Percentiles rank a stretch among this genome's conserved stretches.
phyloP scores from a whole-genome alignment of 2,888 invertebrate genomes.

The Volucella zonaria region DNA sequence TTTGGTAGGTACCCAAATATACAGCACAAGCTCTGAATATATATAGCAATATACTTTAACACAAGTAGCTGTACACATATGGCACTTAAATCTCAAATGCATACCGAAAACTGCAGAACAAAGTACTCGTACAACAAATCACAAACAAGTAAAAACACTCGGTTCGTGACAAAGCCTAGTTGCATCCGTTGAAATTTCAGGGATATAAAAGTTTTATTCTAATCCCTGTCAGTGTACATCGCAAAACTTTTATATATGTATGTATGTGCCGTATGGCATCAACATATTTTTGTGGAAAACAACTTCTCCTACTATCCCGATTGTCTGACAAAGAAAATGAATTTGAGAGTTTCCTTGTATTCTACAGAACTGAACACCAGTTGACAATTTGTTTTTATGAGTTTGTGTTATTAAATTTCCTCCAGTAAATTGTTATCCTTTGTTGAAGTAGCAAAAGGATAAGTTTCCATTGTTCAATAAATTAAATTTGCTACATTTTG shows the following conservation, averaged over 20 bases:
- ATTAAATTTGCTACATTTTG: too few species aligned
- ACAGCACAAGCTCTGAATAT: too few species aligned
- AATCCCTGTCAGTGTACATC: neutral
- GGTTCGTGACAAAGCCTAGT: neutral
- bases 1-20: too few species aligned
- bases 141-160: too few species aligned
- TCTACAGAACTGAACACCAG: neutral
- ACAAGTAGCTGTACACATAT: too few species aligned
- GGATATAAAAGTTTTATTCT: neutral
- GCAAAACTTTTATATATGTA: neutral
- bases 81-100: too few species aligned
- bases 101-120: neutral
- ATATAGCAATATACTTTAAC: too few species aligned
- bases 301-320: neutral
- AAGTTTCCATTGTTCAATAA: too few species aligned
- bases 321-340: neutral
- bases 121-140: too few species aligned
- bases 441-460: too few species aligned
- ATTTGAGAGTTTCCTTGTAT: neutral
- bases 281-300: neutral
- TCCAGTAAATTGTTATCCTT: neutral
- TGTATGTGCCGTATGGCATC: too few species aligned
- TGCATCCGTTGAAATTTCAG: neutral
- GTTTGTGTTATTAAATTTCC: constrained; percentile 5
- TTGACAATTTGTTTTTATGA: neutral